Evolutionary conservation across 2,888 invertebrate species (phyloP).

Genomic region (Myathropa florea): DNA sequence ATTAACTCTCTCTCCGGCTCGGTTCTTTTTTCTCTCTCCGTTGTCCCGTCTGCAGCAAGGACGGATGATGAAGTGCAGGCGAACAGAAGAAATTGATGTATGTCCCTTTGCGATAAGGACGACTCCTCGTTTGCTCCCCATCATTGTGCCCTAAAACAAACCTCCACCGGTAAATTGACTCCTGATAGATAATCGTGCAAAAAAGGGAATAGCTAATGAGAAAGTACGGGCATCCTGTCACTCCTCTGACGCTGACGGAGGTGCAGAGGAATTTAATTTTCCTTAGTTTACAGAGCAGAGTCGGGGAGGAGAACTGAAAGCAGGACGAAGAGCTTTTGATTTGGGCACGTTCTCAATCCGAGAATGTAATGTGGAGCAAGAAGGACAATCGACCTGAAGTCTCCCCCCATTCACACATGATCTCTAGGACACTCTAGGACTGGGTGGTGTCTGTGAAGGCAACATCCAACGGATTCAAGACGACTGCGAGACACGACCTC

Average conservation of each 20-base stretch:
- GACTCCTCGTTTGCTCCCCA: background rate
- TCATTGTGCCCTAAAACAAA: conserved; percentile 6
- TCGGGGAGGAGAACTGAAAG: background rate
- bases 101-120: conserved; percentile 49
- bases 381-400: conserved; percentile 43
- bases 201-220: conserved; percentile 57
- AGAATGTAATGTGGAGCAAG: conserved; percentile 42
- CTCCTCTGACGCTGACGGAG: no score
- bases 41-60: conserved; percentile 34
- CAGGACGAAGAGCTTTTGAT: conserved; percentile 11
- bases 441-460: conserved; percentile 37
- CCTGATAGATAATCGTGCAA: conserved; percentile 47
- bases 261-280: conserved; percentile 12
- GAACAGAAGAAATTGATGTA: conserved; percentile 55
- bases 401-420: background rate
- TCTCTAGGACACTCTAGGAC: conserved; percentile 16
- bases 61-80: conserved; percentile 47
- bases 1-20: conserved; percentile 2
- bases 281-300: background rate
- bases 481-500: conserved; percentile 57
- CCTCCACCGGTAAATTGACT: conserved; percentile 23
- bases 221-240: background rate
- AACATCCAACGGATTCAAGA: conserved; percentile 34
- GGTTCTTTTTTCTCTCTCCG: background rate
- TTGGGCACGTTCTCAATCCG: conserved; percentile 25